Evolutionary conservation across 37 sponge, comb jelly and placozoan species (phyloP), one percentile per base, ranked within the genome.

Genomic region (Halisarca cf. caerulea): DNA sequence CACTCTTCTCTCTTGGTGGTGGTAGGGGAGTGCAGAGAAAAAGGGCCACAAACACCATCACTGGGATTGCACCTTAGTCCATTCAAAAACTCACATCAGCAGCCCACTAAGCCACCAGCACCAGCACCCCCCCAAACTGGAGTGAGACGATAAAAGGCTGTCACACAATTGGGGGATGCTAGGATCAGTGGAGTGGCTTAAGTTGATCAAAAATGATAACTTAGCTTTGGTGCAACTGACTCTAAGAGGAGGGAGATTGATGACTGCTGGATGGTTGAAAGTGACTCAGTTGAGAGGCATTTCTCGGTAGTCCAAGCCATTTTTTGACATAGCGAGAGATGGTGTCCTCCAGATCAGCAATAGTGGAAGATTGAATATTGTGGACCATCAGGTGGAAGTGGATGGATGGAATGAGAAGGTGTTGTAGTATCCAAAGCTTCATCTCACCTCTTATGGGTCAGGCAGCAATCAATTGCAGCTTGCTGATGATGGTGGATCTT

Each of bases 401-500:
- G 24, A 15, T 23, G 64, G 64, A 61, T 21, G 64, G 64, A 15
- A 61, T 23, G 24, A 61, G 64, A 23, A 28, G 30, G 64, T 61
- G 64, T 27, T 23, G 30, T 28, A 61, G 28, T 21, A 61, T 61
- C 64, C 64, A 61, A 28, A 61, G 28, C 30, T 61, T 61, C 64
- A 61, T 61, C 15, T 61, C 64, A 23, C 23, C 64, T 61, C 64
- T 61, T 23, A 61, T 61, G 28, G 64, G 64, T 61, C 64, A 23
- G 4, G 24, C 64, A 23, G 6, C 64, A 28, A 61, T 61, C 64
- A 61, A 27, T 6, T 61, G 6, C 9, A 23, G 30, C 64, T 27
- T 61, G 24, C 64, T 61, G 64, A 6, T 61, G 64, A 28, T 28
- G 64, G 30, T 27, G 23, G 24, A 28, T 61, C 20, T 5, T 6